A percentile compares a stretch with the other conserved stretches of the same genome.
These are phyloP conservation scores for Lypha dubia DNA, from an alignment of 2,888 invertebrate genomes.

Conservation along the genomic window DNA sequence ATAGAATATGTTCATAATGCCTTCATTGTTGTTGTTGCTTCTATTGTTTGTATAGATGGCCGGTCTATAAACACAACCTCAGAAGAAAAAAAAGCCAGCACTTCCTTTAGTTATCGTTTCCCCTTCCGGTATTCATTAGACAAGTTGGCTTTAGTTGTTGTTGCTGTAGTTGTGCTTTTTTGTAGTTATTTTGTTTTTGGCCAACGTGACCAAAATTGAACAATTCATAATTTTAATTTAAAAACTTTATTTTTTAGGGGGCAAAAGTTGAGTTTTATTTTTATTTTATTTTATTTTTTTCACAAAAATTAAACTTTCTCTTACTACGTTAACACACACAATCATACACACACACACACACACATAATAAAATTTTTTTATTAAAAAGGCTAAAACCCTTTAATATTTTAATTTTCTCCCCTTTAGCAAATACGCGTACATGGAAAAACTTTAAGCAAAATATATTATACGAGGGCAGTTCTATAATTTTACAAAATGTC, in stretches of 20 bases:
- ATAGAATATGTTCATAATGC: constrained; percentile 43
- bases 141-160: constrained; percentile 32
- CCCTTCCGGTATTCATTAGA: constrained; percentile 61
- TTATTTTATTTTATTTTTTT: constrained; percentile 17
- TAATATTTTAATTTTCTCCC: constrained; percentile 57
- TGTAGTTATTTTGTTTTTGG: constrained; percentile 13
- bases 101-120: constrained; percentile 61
- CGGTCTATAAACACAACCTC: constrained; percentile 52
- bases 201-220: constrained; percentile 73
- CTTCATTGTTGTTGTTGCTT: constrained; percentile 20
- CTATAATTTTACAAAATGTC: not conserved
- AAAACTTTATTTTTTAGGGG: constrained; percentile 72
- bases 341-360: constrained; percentile 8
- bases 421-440: constrained; percentile 36
- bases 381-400: constrained; percentile 48
- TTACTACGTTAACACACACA: constrained; percentile 17
- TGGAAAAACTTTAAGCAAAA: not conserved
- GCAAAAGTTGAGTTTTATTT: constrained; percentile 52
- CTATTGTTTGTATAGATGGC: constrained; percentile 50
- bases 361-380: not conserved
- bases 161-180: constrained; percentile 18
- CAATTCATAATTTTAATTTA: constrained; percentile 76
- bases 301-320: constrained; percentile 31
- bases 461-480: not conserved
- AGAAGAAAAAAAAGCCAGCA: constrained; percentile 30